A percentile compares a stretch with the other conserved stretches of the same genome.
phyloP scores from a whole-genome alignment of 37 sponge, comb jelly and placozoan species.

The Corticium candelabrum region DNA sequence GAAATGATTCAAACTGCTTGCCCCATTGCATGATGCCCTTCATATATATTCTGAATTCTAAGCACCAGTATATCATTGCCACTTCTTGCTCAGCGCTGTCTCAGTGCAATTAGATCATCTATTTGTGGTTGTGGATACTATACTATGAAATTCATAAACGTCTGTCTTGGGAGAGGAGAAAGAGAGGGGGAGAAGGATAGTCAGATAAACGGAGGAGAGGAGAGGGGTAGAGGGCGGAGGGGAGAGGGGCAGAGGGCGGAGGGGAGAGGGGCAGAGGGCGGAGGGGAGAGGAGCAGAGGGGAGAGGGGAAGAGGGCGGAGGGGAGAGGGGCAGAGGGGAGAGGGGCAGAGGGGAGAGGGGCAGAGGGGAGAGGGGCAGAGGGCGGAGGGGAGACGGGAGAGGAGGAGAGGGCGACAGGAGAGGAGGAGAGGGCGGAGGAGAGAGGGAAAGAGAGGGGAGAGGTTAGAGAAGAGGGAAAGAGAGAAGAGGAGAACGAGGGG shows the following conservation, averaged over 20 bases:
- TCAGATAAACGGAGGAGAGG: not conserved
- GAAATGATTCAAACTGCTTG: too few relatives aligned
- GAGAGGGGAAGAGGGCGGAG: not conserved
- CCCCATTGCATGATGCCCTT: too few relatives aligned
- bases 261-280: not conserved
- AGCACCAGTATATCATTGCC: too few relatives aligned
- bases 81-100: too few relatives aligned
- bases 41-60: too few relatives aligned
- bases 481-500: conserved; percentile 10
- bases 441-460: not conserved
- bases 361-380: not conserved
- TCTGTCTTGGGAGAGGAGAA: conserved; percentile 12
- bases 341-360: not conserved
- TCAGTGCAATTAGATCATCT: too few relatives aligned
- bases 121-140: too few relatives aligned
- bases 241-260: not conserved
- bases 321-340: not conserved
- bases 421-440: not conserved
- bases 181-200: conserved; percentile 8
- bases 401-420: not conserved
- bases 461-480: not conserved
- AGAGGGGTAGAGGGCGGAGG: not conserved
- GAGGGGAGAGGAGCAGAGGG: not conserved
- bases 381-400: not conserved
- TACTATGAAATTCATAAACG: too few relatives aligned